phyloP scores from a whole-genome alignment of 1,140 invertebrate species.

The Colletes latitarsis region DNA sequence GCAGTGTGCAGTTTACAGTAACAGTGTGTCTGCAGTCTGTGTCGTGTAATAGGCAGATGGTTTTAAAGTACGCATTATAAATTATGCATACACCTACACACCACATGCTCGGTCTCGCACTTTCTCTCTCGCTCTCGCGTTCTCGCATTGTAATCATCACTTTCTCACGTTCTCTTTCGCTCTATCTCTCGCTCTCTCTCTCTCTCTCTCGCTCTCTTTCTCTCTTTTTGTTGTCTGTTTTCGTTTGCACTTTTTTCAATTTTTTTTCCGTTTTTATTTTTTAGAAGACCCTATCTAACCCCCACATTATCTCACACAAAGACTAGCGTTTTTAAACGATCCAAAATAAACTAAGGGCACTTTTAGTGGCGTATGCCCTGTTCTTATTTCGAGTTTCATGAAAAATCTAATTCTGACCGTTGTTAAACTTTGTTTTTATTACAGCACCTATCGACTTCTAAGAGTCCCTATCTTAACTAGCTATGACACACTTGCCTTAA shows the following conservation, averaged over 20 bases:
- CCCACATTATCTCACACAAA: constrained; percentile 74
- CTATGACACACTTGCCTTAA: constrained; percentile 75
- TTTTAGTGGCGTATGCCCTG: constrained; percentile 79
- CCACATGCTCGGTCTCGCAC: constrained; percentile 49
- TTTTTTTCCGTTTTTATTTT: constrained; percentile 59
- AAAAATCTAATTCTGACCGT: constrained; percentile 77
- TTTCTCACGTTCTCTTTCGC: constrained; percentile 42
- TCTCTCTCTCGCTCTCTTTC: constrained; percentile 30
- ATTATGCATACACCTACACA: constrained; percentile 59
- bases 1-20: constrained; percentile 71
- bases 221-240: constrained; percentile 25
- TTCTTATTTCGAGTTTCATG: constrained; percentile 74
- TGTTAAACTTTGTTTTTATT: constrained; percentile 71
- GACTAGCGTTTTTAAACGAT: constrained; percentile 78
- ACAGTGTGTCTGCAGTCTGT: constrained; percentile 72
- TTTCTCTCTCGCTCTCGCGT: constrained; percentile 50
- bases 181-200: constrained; percentile 29
- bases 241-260: constrained; percentile 39
- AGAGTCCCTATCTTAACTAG: constrained; percentile 72
- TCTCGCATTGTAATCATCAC: constrained; percentile 36
- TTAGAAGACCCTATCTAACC: constrained; percentile 73
- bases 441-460: constrained; percentile 76
- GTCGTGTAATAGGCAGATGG: constrained; percentile 70
- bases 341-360: constrained; percentile 80
- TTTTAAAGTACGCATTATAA: constrained; percentile 57